Evolutionary conservation across 1,140 invertebrate species (phyloP).

Genomic region (Propsilocerus akamusi): DNA sequence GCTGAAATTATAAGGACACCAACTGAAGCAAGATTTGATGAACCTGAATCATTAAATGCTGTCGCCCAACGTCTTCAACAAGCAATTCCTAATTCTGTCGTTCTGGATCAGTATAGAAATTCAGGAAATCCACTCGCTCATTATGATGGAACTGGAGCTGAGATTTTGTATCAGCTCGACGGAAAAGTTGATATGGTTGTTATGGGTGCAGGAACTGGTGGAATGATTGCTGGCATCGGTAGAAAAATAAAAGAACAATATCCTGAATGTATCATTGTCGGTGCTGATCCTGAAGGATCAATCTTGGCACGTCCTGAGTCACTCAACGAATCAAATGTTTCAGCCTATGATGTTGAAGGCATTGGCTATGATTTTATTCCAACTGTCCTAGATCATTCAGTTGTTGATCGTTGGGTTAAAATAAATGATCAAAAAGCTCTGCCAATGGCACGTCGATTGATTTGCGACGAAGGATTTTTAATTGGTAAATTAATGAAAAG

Average conservation of each 20-base stretch:
- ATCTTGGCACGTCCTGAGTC: constrained; percentile 56
- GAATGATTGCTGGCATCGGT: constrained; percentile 72
- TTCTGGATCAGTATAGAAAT: constrained; percentile 65
- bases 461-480: constrained; percentile 81
- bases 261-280: constrained; percentile 49
- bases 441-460: constrained; percentile 65
- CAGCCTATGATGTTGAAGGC: constrained; percentile 66
- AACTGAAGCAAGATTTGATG: constrained; percentile 74
- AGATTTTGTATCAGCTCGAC: constrained; percentile 66
- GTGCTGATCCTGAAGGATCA: constrained; percentile 76
- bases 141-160: constrained; percentile 77
- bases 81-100: constrained; percentile 80
- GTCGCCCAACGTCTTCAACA: constrained; percentile 70
- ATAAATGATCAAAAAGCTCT: constrained; percentile 65
- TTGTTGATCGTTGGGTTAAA: constrained; percentile 83
- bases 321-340: constrained; percentile 42
- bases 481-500: no score
- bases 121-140: constrained; percentile 70
- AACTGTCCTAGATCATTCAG: constrained; percentile 57
- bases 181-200: constrained; percentile 72
- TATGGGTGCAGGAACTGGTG: constrained; percentile 71
- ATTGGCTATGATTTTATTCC: constrained; percentile 93
- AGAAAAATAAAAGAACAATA: constrained; percentile 67
- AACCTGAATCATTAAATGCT: constrained; percentile 78
- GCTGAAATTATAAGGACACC: constrained; percentile 93